Conservation (phyloP, 2,113 vertebrate species). For the Callocephalon fimbriatum region DNA sequence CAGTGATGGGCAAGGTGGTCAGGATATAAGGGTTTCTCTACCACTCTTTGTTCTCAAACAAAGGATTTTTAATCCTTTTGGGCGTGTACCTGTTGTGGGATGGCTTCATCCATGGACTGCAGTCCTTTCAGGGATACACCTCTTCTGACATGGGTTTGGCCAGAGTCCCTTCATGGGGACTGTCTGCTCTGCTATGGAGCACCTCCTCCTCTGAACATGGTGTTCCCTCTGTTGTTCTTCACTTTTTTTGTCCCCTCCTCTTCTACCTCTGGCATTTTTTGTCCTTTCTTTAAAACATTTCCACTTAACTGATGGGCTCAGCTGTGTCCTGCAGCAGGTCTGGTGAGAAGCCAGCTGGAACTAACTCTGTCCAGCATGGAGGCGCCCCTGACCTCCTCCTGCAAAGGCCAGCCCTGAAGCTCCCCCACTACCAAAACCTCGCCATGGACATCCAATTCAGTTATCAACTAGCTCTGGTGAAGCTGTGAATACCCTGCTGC, state of each 20-base stretch:
- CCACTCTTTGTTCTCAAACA: neutral
- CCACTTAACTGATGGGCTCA: neutral
- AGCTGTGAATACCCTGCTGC: neutral
- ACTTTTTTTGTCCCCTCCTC: neutral
- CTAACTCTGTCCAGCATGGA: neutral
- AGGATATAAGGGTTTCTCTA: neutral
- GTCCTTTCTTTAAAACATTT: neutral
- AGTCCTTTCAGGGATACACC: neutral
- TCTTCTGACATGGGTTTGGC: neutral
- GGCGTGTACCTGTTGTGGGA: accelerated
- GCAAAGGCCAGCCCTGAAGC: neutral
- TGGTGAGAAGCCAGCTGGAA: accelerated
- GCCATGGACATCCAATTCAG: neutral
- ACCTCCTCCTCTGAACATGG: neutral
- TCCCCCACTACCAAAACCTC: neutral
- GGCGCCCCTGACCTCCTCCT: neutral
- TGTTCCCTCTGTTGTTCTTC: neutral
- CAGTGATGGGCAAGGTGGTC: neutral
- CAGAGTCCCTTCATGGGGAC: neutral
- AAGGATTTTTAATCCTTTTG: too few species aligned
- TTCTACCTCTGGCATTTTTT: neutral
- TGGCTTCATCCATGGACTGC: neutral
- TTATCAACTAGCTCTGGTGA: neutral
- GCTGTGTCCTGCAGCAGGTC: neutral
- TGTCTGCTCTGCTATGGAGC: neutral